Conservation (phyloP, 2,888 invertebrate genomes). For the Tenthredo amoena region DNA sequence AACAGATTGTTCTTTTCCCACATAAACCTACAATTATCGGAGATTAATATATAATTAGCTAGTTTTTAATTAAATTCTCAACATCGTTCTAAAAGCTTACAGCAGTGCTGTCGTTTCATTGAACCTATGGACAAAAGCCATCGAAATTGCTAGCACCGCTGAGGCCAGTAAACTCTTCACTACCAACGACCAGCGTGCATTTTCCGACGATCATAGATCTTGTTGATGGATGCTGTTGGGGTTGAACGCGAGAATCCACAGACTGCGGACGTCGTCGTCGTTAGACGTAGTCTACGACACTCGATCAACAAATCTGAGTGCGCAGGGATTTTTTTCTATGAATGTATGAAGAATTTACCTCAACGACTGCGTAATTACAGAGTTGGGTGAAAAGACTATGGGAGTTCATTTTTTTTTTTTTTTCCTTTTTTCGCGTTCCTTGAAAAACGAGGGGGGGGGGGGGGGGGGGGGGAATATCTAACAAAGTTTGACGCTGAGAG, state of each 20-base stretch:
- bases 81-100: background rate
- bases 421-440: background rate
- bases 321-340: background rate
- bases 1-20: background rate
- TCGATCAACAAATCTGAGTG: background rate
- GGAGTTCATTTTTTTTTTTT: background rate
- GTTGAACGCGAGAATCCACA: constrained; percentile 31
- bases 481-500: constrained; percentile 7
- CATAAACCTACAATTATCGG: background rate
- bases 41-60: background rate
- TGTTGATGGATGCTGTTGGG: constrained; percentile 64
- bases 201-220: constrained; percentile 62
- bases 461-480: background rate
- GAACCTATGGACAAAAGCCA: background rate
- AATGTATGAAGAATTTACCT: background rate
- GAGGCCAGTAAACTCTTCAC: background rate
- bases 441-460: background rate
- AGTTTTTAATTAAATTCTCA: background rate
- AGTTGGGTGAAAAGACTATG: background rate
- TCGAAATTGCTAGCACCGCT: background rate
- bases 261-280: background rate
- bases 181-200: background rate
- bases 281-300: background rate
- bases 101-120: background rate
- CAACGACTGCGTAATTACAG: background rate